Evolutionary conservation across 2,113 vertebrate genomes (phyloP), one percentile per base, ranked within the genome.

Genomic region (Struthidea cinerea): DNA sequence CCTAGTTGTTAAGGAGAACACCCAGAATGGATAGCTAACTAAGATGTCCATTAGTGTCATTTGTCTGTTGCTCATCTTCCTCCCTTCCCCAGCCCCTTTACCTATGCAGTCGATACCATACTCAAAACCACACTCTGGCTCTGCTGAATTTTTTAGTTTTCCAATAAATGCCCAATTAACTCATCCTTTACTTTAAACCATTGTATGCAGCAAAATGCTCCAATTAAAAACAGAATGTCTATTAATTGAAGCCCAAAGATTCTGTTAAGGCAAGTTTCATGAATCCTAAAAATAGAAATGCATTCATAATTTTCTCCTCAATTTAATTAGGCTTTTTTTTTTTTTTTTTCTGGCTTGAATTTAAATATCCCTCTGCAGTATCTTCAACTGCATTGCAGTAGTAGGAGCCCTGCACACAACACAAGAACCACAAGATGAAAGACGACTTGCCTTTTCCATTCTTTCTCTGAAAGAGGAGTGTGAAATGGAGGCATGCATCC

Each of bases 371-470:
- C 56, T 93, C 93, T 95, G 94, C 92, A 95, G 87, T 86, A 84
- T 84, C 93, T 94, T 93, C 94, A 96, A 42, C 94, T 96, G 93
- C 93, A 96, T 90, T 96, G 96, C 93, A 97, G 96, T 42, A 86
- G 85, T 56, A 86, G 85, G 35, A 92, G 74, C 23, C 21, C 24
- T 71, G 78, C 8, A 14, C 30, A 69, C 39, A 89, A 46, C 44
- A 80, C 27, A 67, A 67, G 63, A 91, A 78, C 44, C 0, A 1
- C 16, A 84, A 84, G 47, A 89, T n/a, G 64, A 90, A 92, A 91
- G 64, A 65, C 46, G 26, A 68, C 11, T 63, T 57, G 35, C 9
- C n/a, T 91, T 85, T 91, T 84, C 52, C 86, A 79, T 55, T 74
- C n/a, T 69, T 89, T 46, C 39, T 86, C 50, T 87, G 52, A 57